Evolutionary conservation across 2,113 vertebrate species (phyloP), one percentile per base, ranked within the genome.

Genomic region (Danionella cerebrum): DNA sequence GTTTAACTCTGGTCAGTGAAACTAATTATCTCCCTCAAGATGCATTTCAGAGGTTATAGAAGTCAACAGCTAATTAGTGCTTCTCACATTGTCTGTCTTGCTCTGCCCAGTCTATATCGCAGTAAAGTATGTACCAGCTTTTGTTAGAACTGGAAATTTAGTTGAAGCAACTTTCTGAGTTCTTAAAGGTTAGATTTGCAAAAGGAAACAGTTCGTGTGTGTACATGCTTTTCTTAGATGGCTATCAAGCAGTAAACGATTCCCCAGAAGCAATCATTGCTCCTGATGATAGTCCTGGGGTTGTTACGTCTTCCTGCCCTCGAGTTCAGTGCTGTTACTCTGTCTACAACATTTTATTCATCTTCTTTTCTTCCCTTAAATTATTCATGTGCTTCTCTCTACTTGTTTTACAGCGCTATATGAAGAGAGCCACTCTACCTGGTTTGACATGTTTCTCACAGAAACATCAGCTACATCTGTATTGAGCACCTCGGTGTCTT

Each of bases 361-460:
- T 33, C 29, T 41, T 45, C 27, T 25, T 52, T 55, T 42, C 48
- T 44, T 57, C 24, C 29, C 10, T 14, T 71, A 60, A 66, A 66
- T 71, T 62, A 66, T 74, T 76, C 65, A 76, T 63, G 3, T 6
- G 14, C 13, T 21, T 55, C 16, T 25, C 6, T 67, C 27, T n/a
- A 41, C 38, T 21, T 0, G 4, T 65, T 59, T 31, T 38, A 5
- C 11, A 8, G 12, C 18, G 4, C 11, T 27, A 42, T 25, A 33
- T 33, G 19, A 55, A 16, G n/a, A 62, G 9, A 24, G 13, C 6
- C 29, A 9, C 29, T 33, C 5, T 35, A 6, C 27, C 25, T 67
- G 60, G 31, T 60, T 65, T 53, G 24, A 24, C 42, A 64, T 21
- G 9, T 39, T 51, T 35, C 64, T 35, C 44, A 45, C 11, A 9